These are phyloP conservation scores for Diplolepis rosae DNA, from an alignment of 2,888 invertebrate genomes.

Conservation along the genomic window DNA sequence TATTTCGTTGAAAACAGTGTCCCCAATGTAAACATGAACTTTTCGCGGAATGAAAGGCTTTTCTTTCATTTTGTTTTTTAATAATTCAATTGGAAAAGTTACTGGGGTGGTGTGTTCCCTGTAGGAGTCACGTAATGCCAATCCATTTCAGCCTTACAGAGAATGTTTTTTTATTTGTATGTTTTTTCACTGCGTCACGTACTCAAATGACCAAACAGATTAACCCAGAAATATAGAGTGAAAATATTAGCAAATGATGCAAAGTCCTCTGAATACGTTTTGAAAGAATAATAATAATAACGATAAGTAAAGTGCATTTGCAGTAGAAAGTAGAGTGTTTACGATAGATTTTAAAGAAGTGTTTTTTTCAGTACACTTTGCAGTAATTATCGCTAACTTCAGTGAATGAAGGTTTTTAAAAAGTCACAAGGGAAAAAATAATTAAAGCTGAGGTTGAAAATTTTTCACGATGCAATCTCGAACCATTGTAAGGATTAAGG, in stretches of 20 bases:
- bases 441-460: background rate
- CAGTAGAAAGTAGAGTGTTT: no score
- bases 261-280: no score
- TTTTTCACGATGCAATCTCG: background rate
- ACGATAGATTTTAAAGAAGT: no score
- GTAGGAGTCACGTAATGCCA: background rate
- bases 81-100: conserved; percentile 1
- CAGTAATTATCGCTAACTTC: no score
- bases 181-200: background rate
- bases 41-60: background rate
- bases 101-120: background rate
- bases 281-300: no score
- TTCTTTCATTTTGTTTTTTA: background rate
- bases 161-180: background rate
- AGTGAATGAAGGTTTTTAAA: no score
- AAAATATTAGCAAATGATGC: background rate
- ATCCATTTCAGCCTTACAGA: background rate
- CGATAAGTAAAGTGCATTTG: no score
- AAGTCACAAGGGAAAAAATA: background rate
- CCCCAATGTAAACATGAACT: background rate
- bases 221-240: background rate
- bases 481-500: conserved; percentile 4
- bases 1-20: background rate
- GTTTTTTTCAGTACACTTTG: no score
- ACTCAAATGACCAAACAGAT: background rate